phyloP scores from a whole-genome alignment of 1,140 invertebrate species.

The Drosophila takahashii region DNA sequence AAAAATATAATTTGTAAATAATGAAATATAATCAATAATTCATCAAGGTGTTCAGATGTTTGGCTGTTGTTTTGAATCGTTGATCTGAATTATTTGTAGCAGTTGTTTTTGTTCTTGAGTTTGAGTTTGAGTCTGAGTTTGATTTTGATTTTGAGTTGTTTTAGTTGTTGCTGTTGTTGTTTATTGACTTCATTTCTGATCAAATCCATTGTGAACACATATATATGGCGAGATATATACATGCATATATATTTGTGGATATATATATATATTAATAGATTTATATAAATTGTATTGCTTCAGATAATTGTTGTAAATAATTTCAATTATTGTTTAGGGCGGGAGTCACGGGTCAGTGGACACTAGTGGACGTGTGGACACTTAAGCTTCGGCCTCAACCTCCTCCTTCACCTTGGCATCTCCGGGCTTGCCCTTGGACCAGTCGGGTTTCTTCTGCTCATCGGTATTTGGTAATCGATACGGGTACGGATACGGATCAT shows the following conservation, averaged over 20 bases:
- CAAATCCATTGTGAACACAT: slow-evolving; percentile 47
- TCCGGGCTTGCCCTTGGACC: slow-evolving; percentile 93
- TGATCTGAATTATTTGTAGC: slow-evolving; percentile 70
- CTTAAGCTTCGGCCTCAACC: slow-evolving; percentile 90
- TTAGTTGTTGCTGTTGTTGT: slow-evolving; percentile 59
- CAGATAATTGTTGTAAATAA: slow-evolving; percentile 57
- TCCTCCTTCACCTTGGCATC: slow-evolving; percentile 95
- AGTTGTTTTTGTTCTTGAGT: slow-evolving; percentile 61
- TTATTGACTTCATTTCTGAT: slow-evolving; percentile 63
- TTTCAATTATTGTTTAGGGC: slow-evolving; percentile 74
- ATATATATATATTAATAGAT: slow-evolving; percentile 52
- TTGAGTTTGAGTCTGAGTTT: slow-evolving; percentile 55
- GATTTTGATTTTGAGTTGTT: slow-evolving; percentile 50
- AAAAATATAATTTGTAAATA: slow-evolving; percentile 82
- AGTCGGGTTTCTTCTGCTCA: slow-evolving; percentile 95
- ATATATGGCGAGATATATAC: slow-evolving; percentile 52
- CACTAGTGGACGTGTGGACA: slow-evolving; percentile 73
- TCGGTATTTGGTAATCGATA: slow-evolving; percentile 1
- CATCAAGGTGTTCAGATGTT: slow-evolving; percentile 73
- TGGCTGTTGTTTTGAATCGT: slow-evolving; percentile 62
- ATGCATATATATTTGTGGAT: slow-evolving; percentile 47
- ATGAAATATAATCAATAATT: slow-evolving; percentile 78
- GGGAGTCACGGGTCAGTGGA: slow-evolving; percentile 81
- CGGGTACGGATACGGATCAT: too few species aligned
- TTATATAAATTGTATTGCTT: slow-evolving; percentile 54